Evolutionary conservation across 2,113 vertebrate species (phyloP).

Genomic region (Strix uralensis): DNA sequence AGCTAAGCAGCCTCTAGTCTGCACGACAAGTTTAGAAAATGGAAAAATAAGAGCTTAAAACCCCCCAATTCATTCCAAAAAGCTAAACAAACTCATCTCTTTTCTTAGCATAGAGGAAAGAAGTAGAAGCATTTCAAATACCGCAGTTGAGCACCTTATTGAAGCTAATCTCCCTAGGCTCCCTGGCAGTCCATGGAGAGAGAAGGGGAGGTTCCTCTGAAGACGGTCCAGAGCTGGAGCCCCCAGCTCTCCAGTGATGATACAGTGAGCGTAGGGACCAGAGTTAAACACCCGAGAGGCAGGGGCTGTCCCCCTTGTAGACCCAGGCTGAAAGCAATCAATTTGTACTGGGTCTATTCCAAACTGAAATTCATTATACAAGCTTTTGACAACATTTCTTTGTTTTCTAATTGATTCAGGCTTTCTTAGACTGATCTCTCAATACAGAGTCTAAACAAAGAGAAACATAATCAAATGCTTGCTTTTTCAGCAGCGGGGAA

Average conservation of each 20-base stretch:
- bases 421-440: background rate
- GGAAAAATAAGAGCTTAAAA: background rate
- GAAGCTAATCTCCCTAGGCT: background rate
- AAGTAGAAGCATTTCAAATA: background rate
- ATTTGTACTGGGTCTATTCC: background rate
- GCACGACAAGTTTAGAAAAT: background rate
- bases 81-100: background rate
- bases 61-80: background rate
- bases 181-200: background rate
- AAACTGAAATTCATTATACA: background rate
- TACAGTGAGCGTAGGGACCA: accelerated
- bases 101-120: background rate
- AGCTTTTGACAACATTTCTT: background rate
- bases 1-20: background rate
- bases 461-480: slow-evolving; percentile 5
- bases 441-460: background rate
- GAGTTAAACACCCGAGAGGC: background rate
- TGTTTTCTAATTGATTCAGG: slow-evolving; percentile 39
- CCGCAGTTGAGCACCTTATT: background rate
- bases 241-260: background rate
- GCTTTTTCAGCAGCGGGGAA: background rate
- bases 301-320: background rate
- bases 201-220: background rate
- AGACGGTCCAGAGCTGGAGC: background rate
- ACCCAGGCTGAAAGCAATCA: background rate